These are phyloP conservation scores for Stomatorhinus ivindoensis DNA, from an alignment of 2,113 vertebrate species.

Conservation along the genomic window DNA sequence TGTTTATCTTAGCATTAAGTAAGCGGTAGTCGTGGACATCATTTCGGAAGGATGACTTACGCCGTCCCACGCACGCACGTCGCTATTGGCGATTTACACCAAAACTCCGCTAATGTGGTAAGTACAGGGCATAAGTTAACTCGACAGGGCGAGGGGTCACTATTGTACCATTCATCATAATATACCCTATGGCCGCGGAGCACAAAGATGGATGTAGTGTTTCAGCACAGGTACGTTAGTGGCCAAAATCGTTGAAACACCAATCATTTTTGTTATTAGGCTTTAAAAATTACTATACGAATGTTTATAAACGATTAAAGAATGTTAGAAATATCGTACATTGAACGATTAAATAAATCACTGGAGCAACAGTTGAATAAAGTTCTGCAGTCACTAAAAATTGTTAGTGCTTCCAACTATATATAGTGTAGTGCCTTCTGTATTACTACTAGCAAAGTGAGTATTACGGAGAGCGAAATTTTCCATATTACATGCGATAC, in stretches of 20 bases:
- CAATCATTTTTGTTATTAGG: background rate
- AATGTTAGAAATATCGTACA: background rate
- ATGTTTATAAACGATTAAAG: background rate
- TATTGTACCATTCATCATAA: background rate
- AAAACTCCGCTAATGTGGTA: slow-evolving; percentile 77
- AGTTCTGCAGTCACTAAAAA: background rate
- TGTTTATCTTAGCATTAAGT: background rate
- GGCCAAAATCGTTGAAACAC: background rate
- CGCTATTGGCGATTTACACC: slow-evolving; percentile 77
- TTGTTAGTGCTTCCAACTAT: background rate
- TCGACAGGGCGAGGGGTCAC: background rate
- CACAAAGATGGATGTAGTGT: background rate
- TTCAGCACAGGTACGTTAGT: background rate
- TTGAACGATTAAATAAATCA: background rate
- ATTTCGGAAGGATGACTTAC: slow-evolving; percentile 50
- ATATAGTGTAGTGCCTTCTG: background rate
- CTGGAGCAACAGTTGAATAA: background rate
- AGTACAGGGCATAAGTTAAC: slow-evolving; percentile 39
- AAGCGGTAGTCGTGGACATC: background rate
- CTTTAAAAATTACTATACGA: background rate
- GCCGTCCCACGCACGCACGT: slow-evolving; percentile 54
- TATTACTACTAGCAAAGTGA: background rate
- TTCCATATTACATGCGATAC: background rate
- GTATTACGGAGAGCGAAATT: background rate
- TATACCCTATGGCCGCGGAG: background rate